Conservation (phyloP, 2,797 vertebrate genomes). For the Gymnodraco acuticeps region DNA sequence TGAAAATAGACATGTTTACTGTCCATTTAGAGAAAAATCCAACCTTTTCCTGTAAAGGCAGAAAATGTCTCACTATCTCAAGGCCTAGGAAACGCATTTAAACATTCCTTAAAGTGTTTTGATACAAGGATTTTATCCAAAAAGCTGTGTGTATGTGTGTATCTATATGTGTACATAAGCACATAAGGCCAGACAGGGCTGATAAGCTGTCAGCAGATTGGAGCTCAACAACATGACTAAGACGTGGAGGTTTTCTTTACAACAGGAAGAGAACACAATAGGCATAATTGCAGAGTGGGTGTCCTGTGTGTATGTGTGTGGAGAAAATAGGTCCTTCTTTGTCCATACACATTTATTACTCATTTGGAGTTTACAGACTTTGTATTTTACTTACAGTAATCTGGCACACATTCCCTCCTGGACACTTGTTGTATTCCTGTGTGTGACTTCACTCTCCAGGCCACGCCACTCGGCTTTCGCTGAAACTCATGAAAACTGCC, state of each 20-base stretch:
- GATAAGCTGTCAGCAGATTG: constrained; percentile 70
- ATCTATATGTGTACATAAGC: constrained; percentile 53
- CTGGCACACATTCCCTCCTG: constrained; percentile 40
- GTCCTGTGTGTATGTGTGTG: constrained; percentile 52
- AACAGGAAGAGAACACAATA: constrained; percentile 73
- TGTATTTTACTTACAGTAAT: constrained; percentile 46
- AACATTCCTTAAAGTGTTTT: constrained; percentile 41
- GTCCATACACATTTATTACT: constrained; percentile 39
- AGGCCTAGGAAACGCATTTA: constrained; percentile 1
- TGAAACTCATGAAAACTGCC: constrained; percentile 17
- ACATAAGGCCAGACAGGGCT: constrained; percentile 54
- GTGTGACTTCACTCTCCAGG: constrained; percentile 28
- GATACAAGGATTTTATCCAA: constrained; percentile 33
- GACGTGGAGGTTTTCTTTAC: constrained; percentile 49
- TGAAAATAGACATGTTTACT: background rate
- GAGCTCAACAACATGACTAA: constrained; percentile 44
- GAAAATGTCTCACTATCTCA: background rate
- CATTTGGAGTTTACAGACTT: constrained; percentile 42
- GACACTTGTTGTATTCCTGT: constrained; percentile 1
- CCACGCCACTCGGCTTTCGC: background rate
- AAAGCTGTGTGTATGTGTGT: constrained; percentile 1
- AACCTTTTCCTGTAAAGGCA: background rate
- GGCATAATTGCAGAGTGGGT: constrained; percentile 67
- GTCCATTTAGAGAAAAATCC: background rate
- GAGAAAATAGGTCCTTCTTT: constrained; percentile 28